Conservation (phyloP, 2,113 vertebrate species). For the Balaeniceps rex region DNA sequence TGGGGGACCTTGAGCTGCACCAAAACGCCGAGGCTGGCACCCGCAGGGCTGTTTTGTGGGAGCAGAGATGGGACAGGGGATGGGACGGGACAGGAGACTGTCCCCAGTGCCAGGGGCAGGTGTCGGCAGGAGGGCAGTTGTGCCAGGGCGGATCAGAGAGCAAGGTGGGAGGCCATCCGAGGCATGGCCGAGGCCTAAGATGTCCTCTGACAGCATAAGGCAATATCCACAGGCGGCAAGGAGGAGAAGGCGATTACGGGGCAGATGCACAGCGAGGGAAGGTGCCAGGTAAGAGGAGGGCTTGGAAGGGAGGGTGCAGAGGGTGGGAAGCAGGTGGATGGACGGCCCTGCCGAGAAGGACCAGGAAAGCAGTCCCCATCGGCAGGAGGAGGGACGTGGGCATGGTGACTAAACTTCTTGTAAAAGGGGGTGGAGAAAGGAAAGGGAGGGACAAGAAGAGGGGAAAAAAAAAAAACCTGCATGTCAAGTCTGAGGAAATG, state of each 20-base stretch:
- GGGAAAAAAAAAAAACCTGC: not conserved
- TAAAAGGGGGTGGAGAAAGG: conserved; percentile 54
- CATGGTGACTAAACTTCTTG: conserved; percentile 44
- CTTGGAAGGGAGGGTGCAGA: not conserved
- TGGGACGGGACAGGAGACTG: not conserved
- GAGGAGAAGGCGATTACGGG: accelerated
- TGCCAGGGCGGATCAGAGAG: accelerated
- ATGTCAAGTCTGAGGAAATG: conserved; percentile 51
- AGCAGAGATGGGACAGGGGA: not conserved
- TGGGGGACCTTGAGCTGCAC: not conserved
- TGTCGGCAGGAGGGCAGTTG: accelerated
- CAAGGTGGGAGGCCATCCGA: accelerated
- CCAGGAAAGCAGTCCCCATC: not conserved
- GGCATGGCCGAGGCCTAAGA: not conserved
- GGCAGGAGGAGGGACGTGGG: not conserved
- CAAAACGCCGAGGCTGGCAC: accelerated
- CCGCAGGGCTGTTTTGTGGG: accelerated
- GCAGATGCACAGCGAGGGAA: not conserved
- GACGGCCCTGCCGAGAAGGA: not conserved
- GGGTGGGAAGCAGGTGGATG: not conserved
- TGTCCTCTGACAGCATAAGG: not conserved
- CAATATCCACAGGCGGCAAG: not conserved
- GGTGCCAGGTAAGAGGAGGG: not conserved
- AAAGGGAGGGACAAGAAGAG: conserved; percentile 41
- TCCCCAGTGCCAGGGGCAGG: not conserved